Evolutionary conservation across 2,797 vertebrate species (phyloP), one percentile per base, ranked within the genome.

Genomic region (Spondyliosoma cantharus): DNA sequence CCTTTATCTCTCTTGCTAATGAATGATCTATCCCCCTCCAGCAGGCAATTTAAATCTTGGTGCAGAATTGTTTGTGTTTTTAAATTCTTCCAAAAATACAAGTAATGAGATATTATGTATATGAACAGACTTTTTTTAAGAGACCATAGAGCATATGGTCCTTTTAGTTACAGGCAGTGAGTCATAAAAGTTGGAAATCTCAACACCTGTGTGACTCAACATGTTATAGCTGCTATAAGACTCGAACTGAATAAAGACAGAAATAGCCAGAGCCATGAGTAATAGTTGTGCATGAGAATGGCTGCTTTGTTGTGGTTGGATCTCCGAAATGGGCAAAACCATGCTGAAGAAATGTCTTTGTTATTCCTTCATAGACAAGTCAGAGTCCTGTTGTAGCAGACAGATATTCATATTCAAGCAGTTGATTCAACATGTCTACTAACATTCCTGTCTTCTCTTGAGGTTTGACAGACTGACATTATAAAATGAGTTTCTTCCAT

Each of bases 191-290:
- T 32, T 29, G 50, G n/a, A 72, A 63, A 59, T 45, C 24, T 60
- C 52, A 64, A 29, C 49, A 61, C 14, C 49, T 68, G 20, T 32
- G 56, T 74, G 71, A 67, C 50, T 78, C 70, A 77, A 66, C 22
- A 29, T 27, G 24, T 25, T 49, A 42, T 0, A 45, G 53, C 22
- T 59, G 27, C 16, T 43, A 53, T 32, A 58, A 73, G 37, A 69
- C 17, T 56, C 0, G 0, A 50, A 20, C 48, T 48, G 25, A 56
- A 11, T 22, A 2, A 1, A 63, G 42, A 25, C 19, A 19, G 49
- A 52, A 71, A 57, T 46, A 60, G 24, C 14, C 14, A 52, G n/a
- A 58, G 3, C 19, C 6, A 48, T 71, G 37, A 61, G 16, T 67
- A 59, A 78, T 12, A 20, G 2, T 3, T 48, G 12, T 22, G 59